Base-by-base conservation (phyloP, 1,140 invertebrate species). In the Trichogramma pretiosum region DNA sequence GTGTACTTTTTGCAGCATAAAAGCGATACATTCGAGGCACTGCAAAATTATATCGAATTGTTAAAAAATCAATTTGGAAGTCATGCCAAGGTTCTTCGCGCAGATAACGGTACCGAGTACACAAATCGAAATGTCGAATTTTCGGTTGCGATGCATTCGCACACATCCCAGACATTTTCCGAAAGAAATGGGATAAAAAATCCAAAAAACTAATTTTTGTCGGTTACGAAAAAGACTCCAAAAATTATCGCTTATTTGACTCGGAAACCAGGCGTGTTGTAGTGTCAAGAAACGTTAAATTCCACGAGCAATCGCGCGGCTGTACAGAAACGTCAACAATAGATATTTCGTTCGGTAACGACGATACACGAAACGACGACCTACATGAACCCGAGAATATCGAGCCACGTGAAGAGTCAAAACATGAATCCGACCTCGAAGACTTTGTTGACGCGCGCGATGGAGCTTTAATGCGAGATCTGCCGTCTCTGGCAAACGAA, bases 1-100 rank as follows among this genome's bases (percentile, higher is more conserved):
- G 56, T 61, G 3, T 55, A 52, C 40, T 65, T 68, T 44, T 9
- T 68, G 1, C 58, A 58, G 41, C 24, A 56, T 10, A 70, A 68
- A 41, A 46, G 30, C 28, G 56, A 68, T 36, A 56, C 51, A 14
- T 46, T 44, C 9, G 54, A 59, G 10, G n/a, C 16, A 14, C 22
- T 67, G 13, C 55, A 56, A 37, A 45, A 54, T 8, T 54, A 43
- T 19, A 36, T 58, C 5, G 46, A 48, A 23, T 13, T n/a, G 10
- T 28, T 55, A 1, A 38, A 40, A 51, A 57, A 56, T 36, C 16
- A 40, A 17, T 53, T 54, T 13, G 43, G 26, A 1, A 48, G 28
- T 11, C 9, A 52, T 17, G 47, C 59, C 1, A 59, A 58, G 48
- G 13, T 41, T 9, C 22, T 64, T 5, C 50, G 53, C 39, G 24